A percentile compares a stretch with the other conserved stretches of the same genome.
phyloP scores from a whole-genome alignment of 2,888 invertebrate species.

The Eupsilia transversa region DNA sequence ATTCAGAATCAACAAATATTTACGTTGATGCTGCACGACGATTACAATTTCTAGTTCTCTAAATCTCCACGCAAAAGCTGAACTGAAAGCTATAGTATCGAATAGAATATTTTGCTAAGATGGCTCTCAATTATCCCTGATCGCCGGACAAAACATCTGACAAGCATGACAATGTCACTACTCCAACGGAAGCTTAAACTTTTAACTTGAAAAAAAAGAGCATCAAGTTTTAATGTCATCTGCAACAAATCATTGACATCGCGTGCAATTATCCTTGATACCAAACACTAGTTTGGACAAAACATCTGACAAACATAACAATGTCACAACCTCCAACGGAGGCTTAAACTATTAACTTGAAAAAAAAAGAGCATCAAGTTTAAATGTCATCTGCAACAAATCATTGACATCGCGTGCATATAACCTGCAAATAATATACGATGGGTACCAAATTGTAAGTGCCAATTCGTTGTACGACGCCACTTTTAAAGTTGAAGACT shows the following conservation, averaged over 20 bases:
- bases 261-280: slow-evolving; percentile 70
- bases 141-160: background rate
- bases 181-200: background rate
- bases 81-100: background rate
- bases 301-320: background rate
- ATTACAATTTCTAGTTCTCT: background rate
- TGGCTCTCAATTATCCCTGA: background rate
- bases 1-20: background rate
- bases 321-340: background rate
- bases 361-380: background rate
- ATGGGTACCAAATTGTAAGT: slow-evolving; percentile 71
- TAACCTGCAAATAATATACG: slow-evolving; percentile 73
- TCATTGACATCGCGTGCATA: slow-evolving; percentile 74
- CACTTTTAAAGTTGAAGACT: slow-evolving; percentile 59
- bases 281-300: background rate
- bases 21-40: background rate
- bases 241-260: slow-evolving; percentile 59
- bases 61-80: background rate
- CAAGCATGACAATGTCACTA: background rate
- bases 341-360: background rate
- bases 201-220: background rate
- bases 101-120: background rate
- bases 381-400: slow-evolving; percentile 31
- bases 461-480: slow-evolving; percentile 71
- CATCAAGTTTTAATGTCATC: slow-evolving; percentile 12